Percentiles rank a stretch among this genome's conserved stretches.
Evolutionary conservation across 2,888 invertebrate genomes (phyloP).

Genomic region (Formica aserva): DNA sequence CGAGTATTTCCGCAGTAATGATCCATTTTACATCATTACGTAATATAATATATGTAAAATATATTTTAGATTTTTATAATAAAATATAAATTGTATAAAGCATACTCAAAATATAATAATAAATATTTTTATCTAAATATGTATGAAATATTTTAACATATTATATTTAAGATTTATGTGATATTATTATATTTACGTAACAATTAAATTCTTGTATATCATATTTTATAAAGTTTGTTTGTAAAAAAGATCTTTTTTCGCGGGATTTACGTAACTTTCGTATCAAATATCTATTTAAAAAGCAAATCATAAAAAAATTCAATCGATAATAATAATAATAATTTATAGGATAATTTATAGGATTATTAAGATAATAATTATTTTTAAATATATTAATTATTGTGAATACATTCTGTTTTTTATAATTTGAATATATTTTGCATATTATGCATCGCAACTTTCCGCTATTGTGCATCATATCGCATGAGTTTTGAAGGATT

Average conservation of each 20-base stretch:
- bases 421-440: neutral
- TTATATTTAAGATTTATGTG: neutral
- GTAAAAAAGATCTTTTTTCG: neutral
- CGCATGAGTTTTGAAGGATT: too few species aligned
- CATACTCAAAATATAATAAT: neutral
- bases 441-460: too few species aligned
- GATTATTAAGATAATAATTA: neutral
- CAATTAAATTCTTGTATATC: neutral
- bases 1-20: neutral
- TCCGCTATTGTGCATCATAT: too few species aligned
- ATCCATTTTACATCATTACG: neutral
- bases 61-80: neutral
- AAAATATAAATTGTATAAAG: neutral
- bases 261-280: too few species aligned
- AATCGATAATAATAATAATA: neutral
- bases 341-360: neutral
- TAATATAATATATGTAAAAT: constrained; percentile 5
- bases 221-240: neutral
- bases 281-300: too few species aligned
- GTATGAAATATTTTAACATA: neutral
- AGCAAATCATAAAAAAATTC: too few species aligned
- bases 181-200: neutral
- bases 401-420: neutral
- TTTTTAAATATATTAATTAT: constrained; percentile 5
- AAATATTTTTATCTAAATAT: neutral